Base-by-base conservation (phyloP, 2,888 invertebrate genomes). In the Onchidella celtica region DNA sequence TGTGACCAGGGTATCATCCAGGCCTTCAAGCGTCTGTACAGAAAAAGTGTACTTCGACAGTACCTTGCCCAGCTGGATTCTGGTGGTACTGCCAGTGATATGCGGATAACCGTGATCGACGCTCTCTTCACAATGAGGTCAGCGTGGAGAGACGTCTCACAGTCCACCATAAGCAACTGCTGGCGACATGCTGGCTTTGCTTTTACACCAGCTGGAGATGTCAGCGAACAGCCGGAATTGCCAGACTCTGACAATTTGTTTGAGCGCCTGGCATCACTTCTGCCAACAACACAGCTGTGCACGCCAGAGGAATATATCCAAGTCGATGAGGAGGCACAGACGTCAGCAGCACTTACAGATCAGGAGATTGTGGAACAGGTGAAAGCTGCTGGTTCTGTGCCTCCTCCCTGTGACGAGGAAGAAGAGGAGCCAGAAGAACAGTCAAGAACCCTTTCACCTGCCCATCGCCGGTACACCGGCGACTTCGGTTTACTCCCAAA, bases 1-100 rank as follows among this genome's bases (percentile, higher is more conserved):
- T 86, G 87, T 85, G 85, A 87, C 77, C 86, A 86, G 63, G 87
- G 87, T 2, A 83, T 89, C 32, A 87, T 87, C 24, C 76, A 85
- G 11, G 82, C 83, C 61, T 74, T 87, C 3, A 84, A 86, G 55
- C 24, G n/a, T 27, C 68, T 73, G 65, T 83, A 83, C 69, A 36
- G 81, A 14, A 79, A 82, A 63, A 59, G 72, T 4, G 57, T 72
- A n/a, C 57, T 72, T 17, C n/a, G 47, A 17, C 47, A 47, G 47
- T 47, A 47, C 47, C 47, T 47, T 47, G 47, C 47, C 47, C 47
- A 47, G 9, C 47, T 47, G 47, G 47, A 47, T 47, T 47, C 47
- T 47, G 47, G 47, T 47, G 47, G 47, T 47, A 47, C 9, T 47
- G 47, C 47, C 47, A 47, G 47, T 17, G 47, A 47, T 47, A 47